Percentiles rank a stretch among this genome's conserved stretches.
phyloP scores from a whole-genome alignment of 2,797 vertebrate species.

The Buceros bicornis region DNA sequence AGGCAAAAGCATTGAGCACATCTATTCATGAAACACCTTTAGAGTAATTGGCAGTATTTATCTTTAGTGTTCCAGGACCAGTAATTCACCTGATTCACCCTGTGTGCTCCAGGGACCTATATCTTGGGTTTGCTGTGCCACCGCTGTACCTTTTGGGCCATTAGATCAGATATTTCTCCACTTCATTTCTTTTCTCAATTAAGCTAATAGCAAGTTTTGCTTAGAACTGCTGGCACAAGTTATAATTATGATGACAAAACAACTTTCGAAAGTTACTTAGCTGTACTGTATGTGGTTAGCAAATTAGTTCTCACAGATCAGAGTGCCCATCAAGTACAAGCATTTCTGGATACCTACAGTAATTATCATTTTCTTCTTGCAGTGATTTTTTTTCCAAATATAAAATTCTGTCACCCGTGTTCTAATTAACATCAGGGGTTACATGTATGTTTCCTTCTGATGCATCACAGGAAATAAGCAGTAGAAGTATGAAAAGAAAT shows the following conservation, averaged over 20 bases:
- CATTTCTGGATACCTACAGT: background rate
- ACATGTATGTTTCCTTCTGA: background rate
- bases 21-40: background rate
- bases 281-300: background rate
- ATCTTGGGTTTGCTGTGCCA: background rate
- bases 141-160: background rate
- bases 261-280: slow-evolving; percentile 10
- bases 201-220: slow-evolving; percentile 61
- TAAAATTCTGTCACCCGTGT: background rate
- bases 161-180: background rate
- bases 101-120: background rate
- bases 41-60: background rate
- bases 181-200: slow-evolving; percentile 23
- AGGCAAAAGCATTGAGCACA: background rate
- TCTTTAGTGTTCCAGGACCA: background rate
- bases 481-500: background rate
- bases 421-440: background rate
- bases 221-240: slow-evolving; percentile 18
- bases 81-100: background rate
- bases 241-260: slow-evolving; percentile 59
- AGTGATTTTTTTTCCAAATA: background rate
- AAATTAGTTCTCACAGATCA: slow-evolving; percentile 27
- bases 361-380: background rate
- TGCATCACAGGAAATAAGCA: background rate
- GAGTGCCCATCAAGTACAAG: background rate